phyloP scores from a whole-genome alignment of 2,797 vertebrate genomes.

The Acropternis orthonyx region DNA sequence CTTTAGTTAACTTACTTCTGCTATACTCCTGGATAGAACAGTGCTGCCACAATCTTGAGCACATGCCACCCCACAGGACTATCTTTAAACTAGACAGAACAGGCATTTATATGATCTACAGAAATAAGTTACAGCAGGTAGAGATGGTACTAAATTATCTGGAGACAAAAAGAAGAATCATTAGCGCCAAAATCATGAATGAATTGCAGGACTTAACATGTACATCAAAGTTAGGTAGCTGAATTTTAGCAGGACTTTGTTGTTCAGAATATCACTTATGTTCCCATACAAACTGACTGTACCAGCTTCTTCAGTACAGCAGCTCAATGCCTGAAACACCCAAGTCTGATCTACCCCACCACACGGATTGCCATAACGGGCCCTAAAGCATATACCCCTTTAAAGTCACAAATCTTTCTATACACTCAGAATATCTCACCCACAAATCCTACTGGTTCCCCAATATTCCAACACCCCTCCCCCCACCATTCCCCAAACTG shows the following conservation, averaged over 20 bases:
- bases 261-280: background rate
- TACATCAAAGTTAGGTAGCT: background rate
- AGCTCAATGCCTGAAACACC: background rate
- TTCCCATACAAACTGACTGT: background rate
- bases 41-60: background rate
- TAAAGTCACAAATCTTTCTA: background rate
- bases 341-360: background rate
- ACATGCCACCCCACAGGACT: background rate
- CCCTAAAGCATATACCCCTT: background rate
- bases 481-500: background rate
- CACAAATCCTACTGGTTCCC: background rate
- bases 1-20: background rate
- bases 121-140: background rate
- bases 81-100: background rate
- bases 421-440: background rate
- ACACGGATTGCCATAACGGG: background rate
- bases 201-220: background rate
- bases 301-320: background rate
- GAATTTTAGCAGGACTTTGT: background rate
- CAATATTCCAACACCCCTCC: accelerated
- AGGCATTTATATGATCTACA: background rate
- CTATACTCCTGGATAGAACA: background rate
- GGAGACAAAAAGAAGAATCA: background rate
- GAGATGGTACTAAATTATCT: background rate
- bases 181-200: background rate